Evolutionary conservation across 2,888 invertebrate genomes (phyloP).

Genomic region (Tetrapedia diversipes): DNA sequence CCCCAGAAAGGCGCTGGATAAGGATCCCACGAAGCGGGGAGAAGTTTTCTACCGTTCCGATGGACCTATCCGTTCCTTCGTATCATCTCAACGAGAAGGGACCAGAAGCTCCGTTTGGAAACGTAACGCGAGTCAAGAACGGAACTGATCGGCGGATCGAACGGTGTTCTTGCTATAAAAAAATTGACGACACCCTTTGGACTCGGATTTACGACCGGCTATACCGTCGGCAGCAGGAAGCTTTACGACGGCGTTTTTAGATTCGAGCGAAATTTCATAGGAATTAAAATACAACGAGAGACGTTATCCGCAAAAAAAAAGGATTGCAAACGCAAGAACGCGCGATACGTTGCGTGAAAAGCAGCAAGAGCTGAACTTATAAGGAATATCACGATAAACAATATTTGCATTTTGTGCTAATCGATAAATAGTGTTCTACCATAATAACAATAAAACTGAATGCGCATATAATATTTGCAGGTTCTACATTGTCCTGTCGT

Average conservation of each 20-base stretch:
- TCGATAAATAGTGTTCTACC: too few relatives aligned
- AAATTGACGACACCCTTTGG: neutral
- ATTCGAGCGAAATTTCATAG: neutral
- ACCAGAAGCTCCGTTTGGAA: constrained; percentile 11
- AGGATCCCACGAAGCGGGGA: constrained; percentile 40
- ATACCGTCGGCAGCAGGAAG: neutral
- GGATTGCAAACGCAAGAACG: too few relatives aligned
- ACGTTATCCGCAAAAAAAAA: too few relatives aligned
- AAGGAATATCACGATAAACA: too few relatives aligned
- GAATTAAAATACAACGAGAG: neutral
- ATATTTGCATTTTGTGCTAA: too few relatives aligned
- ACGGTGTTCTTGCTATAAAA: neutral
- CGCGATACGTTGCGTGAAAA: too few relatives aligned
- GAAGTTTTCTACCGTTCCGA: constrained; percentile 39
- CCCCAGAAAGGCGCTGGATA: constrained; percentile 35
- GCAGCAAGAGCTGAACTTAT: too few relatives aligned
- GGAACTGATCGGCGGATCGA: neutral
- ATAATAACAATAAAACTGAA: too few relatives aligned
- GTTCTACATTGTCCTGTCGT: too few relatives aligned
- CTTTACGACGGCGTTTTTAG: neutral
- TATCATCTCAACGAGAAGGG: constrained; percentile 1
- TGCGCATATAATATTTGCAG: too few relatives aligned
- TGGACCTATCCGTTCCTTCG: constrained; percentile 17
- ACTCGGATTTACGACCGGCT: neutral
- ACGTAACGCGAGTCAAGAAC: neutral